phyloP scores from a whole-genome alignment of 35 echinoderm and acorn worm genomes.

The Apostichopus californicus region DNA sequence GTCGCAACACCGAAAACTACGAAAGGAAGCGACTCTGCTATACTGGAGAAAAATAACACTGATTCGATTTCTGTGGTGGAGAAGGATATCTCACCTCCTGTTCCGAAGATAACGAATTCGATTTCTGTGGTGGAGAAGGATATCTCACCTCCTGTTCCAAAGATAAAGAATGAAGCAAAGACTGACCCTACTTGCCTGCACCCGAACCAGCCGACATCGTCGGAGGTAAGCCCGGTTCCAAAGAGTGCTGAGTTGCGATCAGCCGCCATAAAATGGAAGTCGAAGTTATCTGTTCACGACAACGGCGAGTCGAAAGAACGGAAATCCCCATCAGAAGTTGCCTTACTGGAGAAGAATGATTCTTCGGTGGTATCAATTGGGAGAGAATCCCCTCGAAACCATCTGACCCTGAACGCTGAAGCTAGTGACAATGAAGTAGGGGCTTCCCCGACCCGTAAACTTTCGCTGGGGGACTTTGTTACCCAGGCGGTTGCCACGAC shows the following conservation, averaged over 20 bases:
- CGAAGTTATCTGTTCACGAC: not conserved
- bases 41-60: no score
- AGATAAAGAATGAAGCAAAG: no score
- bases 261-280: slow-evolving; percentile 39
- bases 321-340: not conserved
- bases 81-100: no score
- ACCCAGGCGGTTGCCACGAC: not conserved
- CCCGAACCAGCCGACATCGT: not conserved
- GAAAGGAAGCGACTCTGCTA: no score
- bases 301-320: not conserved
- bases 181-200: not conserved
- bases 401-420: not conserved
- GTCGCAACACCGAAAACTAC: no score
- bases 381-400: slow-evolving; percentile 26
- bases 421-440: not conserved
- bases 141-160: no score
- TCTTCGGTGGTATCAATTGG: slow-evolving; percentile 1
- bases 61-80: no score
- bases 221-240: not conserved
- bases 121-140: no score
- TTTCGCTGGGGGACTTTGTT: slow-evolving; percentile 28
- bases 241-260: slow-evolving; percentile 7
- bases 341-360: not conserved
- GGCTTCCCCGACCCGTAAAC: not conserved
- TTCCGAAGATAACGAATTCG: no score